These are phyloP conservation scores for Anabacerthia variegaticeps DNA, from an alignment of 2,797 vertebrate genomes.

Conservation along the genomic window DNA sequence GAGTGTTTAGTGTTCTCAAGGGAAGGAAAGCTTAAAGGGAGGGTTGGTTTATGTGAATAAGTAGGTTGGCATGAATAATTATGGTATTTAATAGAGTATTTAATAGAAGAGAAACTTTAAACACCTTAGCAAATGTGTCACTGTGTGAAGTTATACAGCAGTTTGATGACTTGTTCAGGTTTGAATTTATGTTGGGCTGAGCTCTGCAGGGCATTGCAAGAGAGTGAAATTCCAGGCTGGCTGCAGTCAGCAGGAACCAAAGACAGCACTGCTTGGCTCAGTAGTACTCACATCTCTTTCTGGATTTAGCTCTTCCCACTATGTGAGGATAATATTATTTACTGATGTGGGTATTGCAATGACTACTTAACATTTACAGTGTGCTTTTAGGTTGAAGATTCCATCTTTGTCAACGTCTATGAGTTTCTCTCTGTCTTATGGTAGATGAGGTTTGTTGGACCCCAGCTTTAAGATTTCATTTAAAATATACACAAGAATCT, in stretches of 20 bases:
- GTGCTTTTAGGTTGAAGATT: not conserved
- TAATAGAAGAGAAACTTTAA: conserved; percentile 33
- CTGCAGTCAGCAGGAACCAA: not conserved
- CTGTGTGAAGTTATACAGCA: not conserved
- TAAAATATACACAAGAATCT: not conserved
- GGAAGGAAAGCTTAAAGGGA: not conserved
- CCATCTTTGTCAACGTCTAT: not conserved
- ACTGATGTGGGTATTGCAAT: not conserved
- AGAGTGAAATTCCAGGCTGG: not conserved
- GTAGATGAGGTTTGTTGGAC: not conserved
- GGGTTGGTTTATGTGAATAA: not conserved
- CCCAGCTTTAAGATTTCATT: not conserved
- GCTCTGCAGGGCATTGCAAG: not conserved
- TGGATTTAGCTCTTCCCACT: not conserved
- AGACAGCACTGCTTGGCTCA: not conserved
- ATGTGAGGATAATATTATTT: not conserved
- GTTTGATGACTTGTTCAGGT: not conserved
- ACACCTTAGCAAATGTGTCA: conserved; percentile 1
- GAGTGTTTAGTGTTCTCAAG: conserved; percentile 13
- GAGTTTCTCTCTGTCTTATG: not conserved
- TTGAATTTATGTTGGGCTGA: not conserved
- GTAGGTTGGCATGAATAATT: conserved; percentile 2
- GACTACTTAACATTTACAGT: not conserved
- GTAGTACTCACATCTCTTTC: not conserved
- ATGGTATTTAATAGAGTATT: conserved; percentile 18